phyloP scores from a whole-genome alignment of 1,140 invertebrate species.

The Vanessa atalanta region DNA sequence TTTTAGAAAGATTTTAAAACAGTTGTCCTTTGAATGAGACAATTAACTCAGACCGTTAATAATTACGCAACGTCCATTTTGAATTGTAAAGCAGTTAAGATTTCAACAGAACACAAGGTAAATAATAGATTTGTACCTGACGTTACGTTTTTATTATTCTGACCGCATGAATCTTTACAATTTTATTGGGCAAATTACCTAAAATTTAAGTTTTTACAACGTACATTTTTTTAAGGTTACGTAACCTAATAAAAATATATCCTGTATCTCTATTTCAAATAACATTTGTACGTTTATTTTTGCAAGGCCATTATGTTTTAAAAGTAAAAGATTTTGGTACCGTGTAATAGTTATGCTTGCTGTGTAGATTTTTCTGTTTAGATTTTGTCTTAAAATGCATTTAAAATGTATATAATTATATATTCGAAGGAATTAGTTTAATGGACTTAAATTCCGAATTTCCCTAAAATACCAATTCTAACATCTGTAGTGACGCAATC shows the following conservation, averaged over 20 bases:
- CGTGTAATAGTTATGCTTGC: too few species aligned
- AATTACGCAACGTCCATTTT: conserved; percentile 56
- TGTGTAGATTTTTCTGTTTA: too few species aligned
- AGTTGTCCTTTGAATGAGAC: conserved; percentile 47
- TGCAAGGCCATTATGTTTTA: conserved; percentile 4
- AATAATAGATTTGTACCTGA: conserved; percentile 66
- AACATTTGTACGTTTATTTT: not conserved
- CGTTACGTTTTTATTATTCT: conserved; percentile 39
- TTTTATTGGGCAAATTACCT: conserved; percentile 40
- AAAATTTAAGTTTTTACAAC: conserved; percentile 21
- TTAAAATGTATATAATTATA: conserved; percentile 31
- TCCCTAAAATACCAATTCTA: conserved; percentile 48
- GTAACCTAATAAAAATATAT: conserved; percentile 18
- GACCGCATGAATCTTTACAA: conserved; percentile 39
- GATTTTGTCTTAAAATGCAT: conserved; percentile 4
- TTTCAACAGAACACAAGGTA: conserved; percentile 46
- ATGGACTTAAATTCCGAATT: conserved; percentile 44
- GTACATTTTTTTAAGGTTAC: conserved; percentile 26
- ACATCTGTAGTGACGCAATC: conserved; percentile 66
- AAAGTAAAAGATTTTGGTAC: too few species aligned
- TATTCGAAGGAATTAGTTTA: conserved; percentile 27
- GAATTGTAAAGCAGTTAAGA: conserved; percentile 57
- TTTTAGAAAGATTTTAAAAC: conserved; percentile 33
- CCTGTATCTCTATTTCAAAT: conserved; percentile 6
- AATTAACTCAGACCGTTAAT: conserved; percentile 52